Percentiles rank a stretch among this genome's conserved stretches.
phyloP scores from a whole-genome alignment of 1,140 invertebrate genomes.

The Drosophila teissieri region DNA sequence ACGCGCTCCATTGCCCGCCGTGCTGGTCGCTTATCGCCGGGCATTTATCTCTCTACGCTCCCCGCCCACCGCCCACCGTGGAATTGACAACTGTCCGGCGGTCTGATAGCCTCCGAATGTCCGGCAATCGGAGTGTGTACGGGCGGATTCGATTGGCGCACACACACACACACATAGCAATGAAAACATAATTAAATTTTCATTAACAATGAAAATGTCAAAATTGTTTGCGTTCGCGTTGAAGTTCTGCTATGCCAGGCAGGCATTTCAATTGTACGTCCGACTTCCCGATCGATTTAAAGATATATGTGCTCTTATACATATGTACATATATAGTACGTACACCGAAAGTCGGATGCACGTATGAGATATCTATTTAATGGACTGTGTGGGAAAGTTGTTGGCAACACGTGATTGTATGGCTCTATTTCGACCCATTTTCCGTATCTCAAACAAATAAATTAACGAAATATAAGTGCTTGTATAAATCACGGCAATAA shows the following conservation, averaged over 20 bases:
- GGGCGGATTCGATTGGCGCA: slow-evolving; percentile 13
- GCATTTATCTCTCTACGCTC: slow-evolving; percentile 34
- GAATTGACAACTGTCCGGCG: slow-evolving; percentile 11
- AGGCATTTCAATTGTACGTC: slow-evolving; percentile 50
- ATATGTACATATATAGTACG: not conserved
- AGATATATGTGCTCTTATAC: slow-evolving; percentile 9
- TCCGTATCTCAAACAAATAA: slow-evolving; percentile 38
- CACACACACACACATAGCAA: slow-evolving; percentile 22
- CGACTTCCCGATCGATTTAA: slow-evolving; percentile 54
- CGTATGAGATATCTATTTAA: slow-evolving; percentile 38
- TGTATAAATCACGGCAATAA: slow-evolving; percentile 32
- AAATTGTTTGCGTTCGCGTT: slow-evolving; percentile 54
- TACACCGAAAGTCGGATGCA: slow-evolving; percentile 18
- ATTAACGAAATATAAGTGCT: slow-evolving; percentile 35
- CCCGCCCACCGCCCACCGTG: not conserved
- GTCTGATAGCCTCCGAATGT: not conserved
- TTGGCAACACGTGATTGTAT: slow-evolving; percentile 28
- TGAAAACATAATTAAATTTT: slow-evolving; percentile 79
- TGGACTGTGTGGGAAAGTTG: slow-evolving; percentile 44
- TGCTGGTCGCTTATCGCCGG: slow-evolving; percentile 33
- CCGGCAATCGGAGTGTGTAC: slow-evolving; percentile 4
- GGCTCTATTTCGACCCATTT: slow-evolving; percentile 40
- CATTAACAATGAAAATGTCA: slow-evolving; percentile 81
- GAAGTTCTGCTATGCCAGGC: slow-evolving; percentile 35
- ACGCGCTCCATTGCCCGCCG: slow-evolving; percentile 4